Base-by-base conservation (phyloP, 2,113 vertebrate genomes). In the Clarias batrachus region DNA sequence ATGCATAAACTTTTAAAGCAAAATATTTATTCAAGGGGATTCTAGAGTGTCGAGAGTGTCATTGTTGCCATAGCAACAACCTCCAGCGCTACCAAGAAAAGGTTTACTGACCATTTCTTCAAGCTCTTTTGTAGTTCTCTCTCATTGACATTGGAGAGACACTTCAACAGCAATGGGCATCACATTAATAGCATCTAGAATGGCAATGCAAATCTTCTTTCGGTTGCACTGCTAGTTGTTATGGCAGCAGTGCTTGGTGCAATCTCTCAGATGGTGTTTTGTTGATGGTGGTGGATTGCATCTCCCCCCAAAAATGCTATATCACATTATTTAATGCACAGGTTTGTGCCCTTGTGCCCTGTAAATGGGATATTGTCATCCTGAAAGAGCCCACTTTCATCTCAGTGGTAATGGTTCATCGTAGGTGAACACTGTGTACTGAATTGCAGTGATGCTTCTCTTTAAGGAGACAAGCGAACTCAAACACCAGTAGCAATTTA, bases 61-160 rank as follows among this genome's bases (percentile, higher is more conserved):
- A 37, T 3, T 41, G 78, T 33, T 81, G 78, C 78, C 59, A 80
- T 81, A 62, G 57, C 30, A 81, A 81, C 57, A 62, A 41, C 52
- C 37, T 80, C 30, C 30, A 60, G 37, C 2, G 10, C 7, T 33
- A 80, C 56, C 77, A 33, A 80, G 77, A 62, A 62, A 60, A 14
- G 17, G 37, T 62, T 62, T 60, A 19, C 33, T 41, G 59, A 13
- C 4, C 23, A 81, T 81, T 81, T 81, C 21, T 4, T 80, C 8
- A 59, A 80, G 78, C 30, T 37, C 21, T 41, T 62, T 81, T 81
- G 19, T 25, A 62, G 33, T 17, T 27, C 7, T 33, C 57, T 59
- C 19, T 23, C 30, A 60, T 19, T 80, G 27, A 3, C 17, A 33
- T 79, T 60, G 77, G 3, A 10, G 7, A 19, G n/a, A 80, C 74